Evolutionary conservation across 2,888 invertebrate species (phyloP).

Genomic region (Latheticus oryzae): DNA sequence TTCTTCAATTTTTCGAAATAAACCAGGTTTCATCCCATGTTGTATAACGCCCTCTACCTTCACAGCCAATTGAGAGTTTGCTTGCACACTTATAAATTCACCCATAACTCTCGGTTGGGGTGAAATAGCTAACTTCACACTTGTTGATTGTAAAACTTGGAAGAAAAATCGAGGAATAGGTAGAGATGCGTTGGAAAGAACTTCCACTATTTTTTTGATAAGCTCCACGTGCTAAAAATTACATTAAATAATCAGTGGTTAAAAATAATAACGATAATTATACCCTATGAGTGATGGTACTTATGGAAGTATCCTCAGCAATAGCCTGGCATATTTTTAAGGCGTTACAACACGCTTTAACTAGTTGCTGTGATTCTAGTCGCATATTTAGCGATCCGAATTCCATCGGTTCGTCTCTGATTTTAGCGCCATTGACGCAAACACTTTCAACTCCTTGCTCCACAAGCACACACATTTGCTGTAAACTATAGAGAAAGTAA

Average conservation of each 20-base stretch:
- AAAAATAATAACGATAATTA: slow-evolving; percentile 9
- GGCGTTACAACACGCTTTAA: slow-evolving; percentile 65
- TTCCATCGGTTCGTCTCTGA: slow-evolving; percentile 59
- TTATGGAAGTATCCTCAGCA: slow-evolving; percentile 57
- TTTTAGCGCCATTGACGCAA: slow-evolving; percentile 66
- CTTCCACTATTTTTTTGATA: slow-evolving; percentile 71
- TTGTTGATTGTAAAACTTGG: slow-evolving; percentile 86
- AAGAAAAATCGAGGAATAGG: slow-evolving; percentile 84
- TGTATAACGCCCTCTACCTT: slow-evolving; percentile 95
- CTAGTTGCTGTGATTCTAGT: slow-evolving; percentile 65
- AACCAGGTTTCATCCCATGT: slow-evolving; percentile 75
- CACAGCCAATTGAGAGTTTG: slow-evolving; percentile 87
- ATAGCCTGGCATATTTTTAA: slow-evolving; percentile 61
- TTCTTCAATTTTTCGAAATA: slow-evolving; percentile 78
- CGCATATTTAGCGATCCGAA: slow-evolving; percentile 63
- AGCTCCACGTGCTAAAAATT: slow-evolving; percentile 67
- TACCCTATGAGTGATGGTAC: slow-evolving; percentile 64
- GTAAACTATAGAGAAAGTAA: slow-evolving; percentile 69
- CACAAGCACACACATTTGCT: slow-evolving; percentile 82
- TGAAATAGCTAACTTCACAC: slow-evolving; percentile 83
- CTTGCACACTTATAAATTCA: slow-evolving; percentile 86
- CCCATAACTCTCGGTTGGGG: slow-evolving; percentile 83
- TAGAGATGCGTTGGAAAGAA: slow-evolving; percentile 73
- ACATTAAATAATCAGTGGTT: not conserved
- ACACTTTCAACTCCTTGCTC: slow-evolving; percentile 81